Conservation (phyloP, 2,888 invertebrate species). For the Leuctra nigra region DNA sequence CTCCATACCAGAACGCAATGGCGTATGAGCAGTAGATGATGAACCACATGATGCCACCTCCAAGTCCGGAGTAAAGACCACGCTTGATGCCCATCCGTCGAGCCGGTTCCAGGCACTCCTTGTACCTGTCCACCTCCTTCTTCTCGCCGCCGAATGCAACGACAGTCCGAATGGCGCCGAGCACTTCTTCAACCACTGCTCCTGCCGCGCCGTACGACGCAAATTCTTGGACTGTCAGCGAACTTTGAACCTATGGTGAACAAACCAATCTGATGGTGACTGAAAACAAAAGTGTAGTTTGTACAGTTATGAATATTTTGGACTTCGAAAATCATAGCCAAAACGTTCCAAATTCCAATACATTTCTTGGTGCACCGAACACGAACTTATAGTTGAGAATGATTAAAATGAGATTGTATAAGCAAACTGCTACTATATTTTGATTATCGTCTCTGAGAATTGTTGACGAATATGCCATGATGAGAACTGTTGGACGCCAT, state of each 20-base stretch:
- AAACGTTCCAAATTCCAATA: too few relatives aligned
- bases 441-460: too few relatives aligned
- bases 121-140: slow-evolving; percentile 39
- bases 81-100: slow-evolving; percentile 31
- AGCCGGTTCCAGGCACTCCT: slow-evolving; percentile 30
- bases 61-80: slow-evolving; percentile 34
- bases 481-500: too few relatives aligned
- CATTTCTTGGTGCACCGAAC: too few relatives aligned
- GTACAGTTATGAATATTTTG: too few relatives aligned
- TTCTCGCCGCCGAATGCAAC: slow-evolving; percentile 39
- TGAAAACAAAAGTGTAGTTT: too few relatives aligned
- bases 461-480: too few relatives aligned
- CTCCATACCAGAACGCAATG: slow-evolving; percentile 43
- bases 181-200: slow-evolving; percentile 39
- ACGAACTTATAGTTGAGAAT: too few relatives aligned
- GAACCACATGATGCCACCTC: slow-evolving; percentile 35
- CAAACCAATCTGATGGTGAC: too few relatives aligned
- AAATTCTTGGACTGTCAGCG: slow-evolving; percentile 34
- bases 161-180: slow-evolving; percentile 38
- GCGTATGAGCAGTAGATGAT: slow-evolving; percentile 38
- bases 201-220: slow-evolving; percentile 43
- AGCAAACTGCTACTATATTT: too few relatives aligned
- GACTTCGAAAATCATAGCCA: too few relatives aligned
- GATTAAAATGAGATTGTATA: too few relatives aligned
- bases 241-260: slow-evolving; percentile 31